Percentiles rank a stretch among this genome's conserved stretches.
phyloP scores from a whole-genome alignment of 2,113 vertebrate species.

The Blennius ocellaris region DNA sequence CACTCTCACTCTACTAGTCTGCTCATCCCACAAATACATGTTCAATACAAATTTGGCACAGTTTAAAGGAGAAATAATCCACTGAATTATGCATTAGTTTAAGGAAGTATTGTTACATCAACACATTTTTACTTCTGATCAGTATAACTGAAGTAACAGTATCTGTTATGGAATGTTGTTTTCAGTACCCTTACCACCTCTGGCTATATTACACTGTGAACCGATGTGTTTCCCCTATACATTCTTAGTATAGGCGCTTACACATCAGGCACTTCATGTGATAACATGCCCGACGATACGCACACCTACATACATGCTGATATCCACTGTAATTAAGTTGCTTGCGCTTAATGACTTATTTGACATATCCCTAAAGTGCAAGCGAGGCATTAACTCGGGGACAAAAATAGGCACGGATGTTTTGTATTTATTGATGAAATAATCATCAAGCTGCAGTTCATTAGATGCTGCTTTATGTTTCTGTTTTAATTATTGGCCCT shows the following conservation, averaged over 20 bases:
- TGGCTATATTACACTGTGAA: background rate
- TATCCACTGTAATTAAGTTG: conserved; percentile 35
- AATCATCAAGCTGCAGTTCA: conserved; percentile 82
- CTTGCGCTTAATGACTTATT: conserved; percentile 57
- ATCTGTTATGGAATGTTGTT: too few relatives aligned
- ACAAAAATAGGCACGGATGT: conserved; percentile 58
- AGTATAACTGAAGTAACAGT: too few relatives aligned
- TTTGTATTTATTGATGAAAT: conserved; percentile 79
- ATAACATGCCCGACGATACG: conserved; percentile 19
- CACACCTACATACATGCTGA: conserved; percentile 7
- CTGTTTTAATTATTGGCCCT: conserved; percentile 84
- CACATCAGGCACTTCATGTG: conserved; percentile 1
- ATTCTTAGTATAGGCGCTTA: background rate
- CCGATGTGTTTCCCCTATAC: background rate
- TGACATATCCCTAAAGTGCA: conserved; percentile 63
- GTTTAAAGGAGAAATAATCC: too few relatives aligned
- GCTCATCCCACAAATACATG: too few relatives aligned
- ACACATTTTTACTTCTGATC: too few relatives aligned
- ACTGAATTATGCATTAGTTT: too few relatives aligned
- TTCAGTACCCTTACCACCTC: too few relatives aligned
- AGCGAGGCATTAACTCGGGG: conserved; percentile 64
- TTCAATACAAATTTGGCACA: too few relatives aligned
- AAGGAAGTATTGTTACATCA: too few relatives aligned
- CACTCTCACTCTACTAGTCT: too few relatives aligned
- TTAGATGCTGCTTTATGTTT: conserved; percentile 82